Base-by-base conservation (phyloP, 64 coral and sea anemone species). In the Orbicella faveolata region DNA sequence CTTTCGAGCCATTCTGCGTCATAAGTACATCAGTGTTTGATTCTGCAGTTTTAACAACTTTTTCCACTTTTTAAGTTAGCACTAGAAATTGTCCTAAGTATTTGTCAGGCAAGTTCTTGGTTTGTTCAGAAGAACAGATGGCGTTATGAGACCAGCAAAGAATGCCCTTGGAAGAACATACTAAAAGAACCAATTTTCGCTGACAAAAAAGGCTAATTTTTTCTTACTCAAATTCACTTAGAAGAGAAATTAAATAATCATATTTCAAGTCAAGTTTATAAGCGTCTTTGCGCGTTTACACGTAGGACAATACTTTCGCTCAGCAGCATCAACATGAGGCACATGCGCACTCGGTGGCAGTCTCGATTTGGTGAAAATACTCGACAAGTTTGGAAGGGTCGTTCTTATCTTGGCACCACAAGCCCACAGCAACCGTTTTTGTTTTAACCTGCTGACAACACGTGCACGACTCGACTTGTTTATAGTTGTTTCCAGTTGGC, bases 301-400 rank as follows among this genome's bases (percentile, higher is more conserved):
- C 13, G 36, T 48, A 7, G 15, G 21, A 14, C 39, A 26, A 83
- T 83, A 15, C 4, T 48, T 75, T 1, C 2, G 44, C 33, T 59
- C 52, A 62, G 70, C 54, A 16, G 9, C 16, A 51, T 88, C 86
- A 88, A 65, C 86, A 88, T 14, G 72, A 76, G 2, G 61, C 54
- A 37, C 86, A 88, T n/a, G 73, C 52, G 54, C 86, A 88, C 72
- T 77, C 69, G 18, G 73, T 88, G 4, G 44, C 86, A 54, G 51
- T 62, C 73, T 76, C 57, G 73, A 88, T 77, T 9, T 44, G 18
- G 39, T 88, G 86, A 65, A 36, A 88, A 76, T 88, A 76, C 86
- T 21, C 35, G 9, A 61, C 53, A 8, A 88, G 15, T 8, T 36
- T 88, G 26, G 73, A 36, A 13, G 86, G 75, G n/a, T 76, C 21